Evolutionary conservation across 2,797 vertebrate genomes (phyloP).

Genomic region (Dicrostonyx torquatus): DNA sequence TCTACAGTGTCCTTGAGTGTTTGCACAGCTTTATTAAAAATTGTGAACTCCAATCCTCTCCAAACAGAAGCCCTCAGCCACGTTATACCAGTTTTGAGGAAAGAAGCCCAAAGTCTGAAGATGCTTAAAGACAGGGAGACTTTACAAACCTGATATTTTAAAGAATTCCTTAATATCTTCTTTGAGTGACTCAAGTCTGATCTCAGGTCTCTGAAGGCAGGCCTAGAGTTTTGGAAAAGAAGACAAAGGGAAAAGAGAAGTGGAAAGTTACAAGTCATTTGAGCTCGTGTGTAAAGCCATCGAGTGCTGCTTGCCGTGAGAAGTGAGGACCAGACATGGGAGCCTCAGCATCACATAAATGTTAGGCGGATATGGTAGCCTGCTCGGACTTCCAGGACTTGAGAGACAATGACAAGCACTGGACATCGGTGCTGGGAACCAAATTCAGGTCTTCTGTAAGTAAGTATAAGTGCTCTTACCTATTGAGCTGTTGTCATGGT

Average conservation of each 20-base stretch:
- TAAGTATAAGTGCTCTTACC: neutral
- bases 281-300: slow-evolving; percentile 32
- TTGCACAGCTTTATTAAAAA: slow-evolving; percentile 3
- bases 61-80: slow-evolving; percentile 13
- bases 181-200: slow-evolving; percentile 95
- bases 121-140: slow-evolving; percentile 16
- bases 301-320: neutral
- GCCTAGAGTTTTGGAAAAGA: slow-evolving; percentile 85
- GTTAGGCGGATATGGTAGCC: neutral
- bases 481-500: too few species aligned
- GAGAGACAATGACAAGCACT: neutral
- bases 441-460: neutral
- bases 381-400: neutral
- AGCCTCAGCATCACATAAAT: neutral
- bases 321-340: neutral
- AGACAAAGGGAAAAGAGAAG: slow-evolving; percentile 62
- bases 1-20: neutral
- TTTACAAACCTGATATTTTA: slow-evolving; percentile 92
- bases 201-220: slow-evolving; percentile 94
- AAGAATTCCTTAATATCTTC: slow-evolving; percentile 96
- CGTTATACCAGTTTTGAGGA: neutral
- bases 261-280: slow-evolving; percentile 33
- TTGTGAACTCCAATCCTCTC: neutral
- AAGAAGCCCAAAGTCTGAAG: neutral
- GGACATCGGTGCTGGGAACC: neutral